A percentile compares a stretch with the other conserved stretches of the same genome.
These are phyloP conservation scores for Oxygymnocypris stewartii DNA, from an alignment of 2,113 vertebrate genomes.

Conservation along the genomic window DNA sequence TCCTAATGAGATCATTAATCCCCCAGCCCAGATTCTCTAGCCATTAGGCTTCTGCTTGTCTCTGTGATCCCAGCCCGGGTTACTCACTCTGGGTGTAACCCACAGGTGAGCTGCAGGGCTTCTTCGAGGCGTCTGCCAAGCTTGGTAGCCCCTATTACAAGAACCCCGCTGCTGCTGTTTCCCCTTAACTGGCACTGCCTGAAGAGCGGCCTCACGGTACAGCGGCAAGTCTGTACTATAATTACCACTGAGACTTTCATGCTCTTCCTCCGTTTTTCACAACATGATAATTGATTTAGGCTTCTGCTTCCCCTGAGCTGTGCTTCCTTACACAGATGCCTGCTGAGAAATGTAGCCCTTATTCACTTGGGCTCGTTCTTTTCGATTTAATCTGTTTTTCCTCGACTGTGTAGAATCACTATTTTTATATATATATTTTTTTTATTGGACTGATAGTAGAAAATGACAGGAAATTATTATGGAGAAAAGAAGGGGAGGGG, in stretches of 20 bases:
- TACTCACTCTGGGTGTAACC: constrained; percentile 33
- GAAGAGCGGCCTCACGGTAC: constrained; percentile 41
- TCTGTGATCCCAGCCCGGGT: constrained; percentile 22
- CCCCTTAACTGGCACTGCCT: constrained; percentile 37
- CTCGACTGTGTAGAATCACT: background rate
- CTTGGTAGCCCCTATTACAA: constrained; percentile 11
- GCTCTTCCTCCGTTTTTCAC: constrained; percentile 48
- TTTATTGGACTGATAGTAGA: background rate
- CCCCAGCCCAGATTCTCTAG: constrained; percentile 20
- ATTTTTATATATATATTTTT: background rate
- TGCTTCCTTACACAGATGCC: constrained; percentile 45
- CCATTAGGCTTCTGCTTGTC: background rate
- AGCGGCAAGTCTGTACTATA: constrained; percentile 70
- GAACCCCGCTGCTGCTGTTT: constrained; percentile 33
- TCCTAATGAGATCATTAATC: constrained; percentile 34
- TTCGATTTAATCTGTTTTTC: background rate
- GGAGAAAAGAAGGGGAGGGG: background rate
- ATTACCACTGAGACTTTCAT: constrained; percentile 66
- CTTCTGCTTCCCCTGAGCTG: constrained; percentile 35
- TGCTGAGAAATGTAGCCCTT: constrained; percentile 45
- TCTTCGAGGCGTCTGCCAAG: constrained; percentile 19
- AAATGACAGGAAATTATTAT: background rate
- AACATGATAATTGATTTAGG: constrained; percentile 60
- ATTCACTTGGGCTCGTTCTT: constrained; percentile 3
- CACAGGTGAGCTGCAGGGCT: constrained; percentile 24